Base-by-base conservation (phyloP, 2,888 invertebrate genomes). In the Drosophila nr. medialis region DNA sequence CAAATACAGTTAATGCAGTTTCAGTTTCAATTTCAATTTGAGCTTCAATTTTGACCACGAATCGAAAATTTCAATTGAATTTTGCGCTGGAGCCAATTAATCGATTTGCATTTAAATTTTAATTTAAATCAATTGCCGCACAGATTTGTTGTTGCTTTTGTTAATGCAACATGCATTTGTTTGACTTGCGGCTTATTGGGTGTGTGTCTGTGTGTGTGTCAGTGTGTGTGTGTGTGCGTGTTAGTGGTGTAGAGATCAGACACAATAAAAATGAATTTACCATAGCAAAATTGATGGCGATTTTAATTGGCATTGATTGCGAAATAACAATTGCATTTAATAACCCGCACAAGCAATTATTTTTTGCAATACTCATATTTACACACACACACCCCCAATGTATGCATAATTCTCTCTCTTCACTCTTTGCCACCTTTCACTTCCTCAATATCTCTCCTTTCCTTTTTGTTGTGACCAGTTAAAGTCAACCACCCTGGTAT, bases 261-360 rank as follows among this genome's bases (percentile, higher is more conserved):
- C 70, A 51, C 77, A 79, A 68, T 75, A 75, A 80, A 79, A 79
- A 81, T 69, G 66, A 77, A 79, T 81, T 81, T 79, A 71, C 72
- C 79, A 81, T 73, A 77, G 77, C 72, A 66, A 68, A 73, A 81
- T 75, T 75, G 67, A 75, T 84, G 67, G 71, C 78, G 32, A 65
- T 74, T 86, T 83, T 78, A 85, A 85, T 85, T 85, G 84, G 86
- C 84, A 70, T 85, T 83, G 86, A 72, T 74, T 86, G 84, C 80
- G 64, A 82, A 86, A 71, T 82, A 86, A 84, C 83, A 86, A 84
- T 81, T 77, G 64, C 74, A 83, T 81, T 85, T 80, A 61, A 81
- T 72, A 72, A 72, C 65, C 59, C 21, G 8, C 67, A 18, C 64
- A 32, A 27, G 29, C 27, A 48, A 64, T 49, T 34, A 64, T 48